Base-by-base conservation (phyloP, 2,113 vertebrate genomes). In the Lepisosteus osseus region DNA sequence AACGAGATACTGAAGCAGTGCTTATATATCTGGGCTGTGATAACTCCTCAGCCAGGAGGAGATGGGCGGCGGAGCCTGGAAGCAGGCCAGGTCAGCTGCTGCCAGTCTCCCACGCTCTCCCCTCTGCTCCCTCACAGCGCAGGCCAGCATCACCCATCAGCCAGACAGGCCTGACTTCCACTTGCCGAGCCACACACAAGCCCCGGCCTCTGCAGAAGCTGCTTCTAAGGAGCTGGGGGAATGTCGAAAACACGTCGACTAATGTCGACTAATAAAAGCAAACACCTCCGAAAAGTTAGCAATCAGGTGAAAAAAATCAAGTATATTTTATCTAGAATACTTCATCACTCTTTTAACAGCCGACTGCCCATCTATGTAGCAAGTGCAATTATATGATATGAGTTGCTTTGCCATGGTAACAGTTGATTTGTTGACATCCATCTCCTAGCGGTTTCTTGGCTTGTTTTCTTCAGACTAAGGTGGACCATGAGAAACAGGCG, bases 1-100 rank as follows among this genome's bases (percentile, higher is more conserved):
- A 85, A 86, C 77, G 69, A 82, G 78, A 81, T 78, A 78, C 70
- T 78, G 79, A 82, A 87, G 86, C 79, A 85, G 81, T 83, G 75
- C 77, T 77, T 72, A 79, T 79, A 79, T 80, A 86, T 84, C 73
- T 85, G 70, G 61, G 77, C 74, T 82, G 72, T 76, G 76, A 72
- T 61, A 65, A 72, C 61, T 56, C 54, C 66, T 54, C 17, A 69
- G 45, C 47, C 40, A 54, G 42, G 41, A 51, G 47, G 3, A 14
- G 42, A 44, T 14, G 12, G 8, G 5, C 2, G 3, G n/a, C 8
- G n/a, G 43, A 57, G 54, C 61, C 12, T 67, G 14, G 59, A 40
- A 0, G 15, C 42, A 4, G 8, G 71, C 65, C 54, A 67, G 8
- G 41, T 43, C 70, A 71, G 59, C 59, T 64, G 59, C 51, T 40